A percentile compares a stretch with the other conserved stretches of the same genome.
phyloP scores from a whole-genome alignment of 2,113 vertebrate genomes.

The Puntigrus tetrazona region DNA sequence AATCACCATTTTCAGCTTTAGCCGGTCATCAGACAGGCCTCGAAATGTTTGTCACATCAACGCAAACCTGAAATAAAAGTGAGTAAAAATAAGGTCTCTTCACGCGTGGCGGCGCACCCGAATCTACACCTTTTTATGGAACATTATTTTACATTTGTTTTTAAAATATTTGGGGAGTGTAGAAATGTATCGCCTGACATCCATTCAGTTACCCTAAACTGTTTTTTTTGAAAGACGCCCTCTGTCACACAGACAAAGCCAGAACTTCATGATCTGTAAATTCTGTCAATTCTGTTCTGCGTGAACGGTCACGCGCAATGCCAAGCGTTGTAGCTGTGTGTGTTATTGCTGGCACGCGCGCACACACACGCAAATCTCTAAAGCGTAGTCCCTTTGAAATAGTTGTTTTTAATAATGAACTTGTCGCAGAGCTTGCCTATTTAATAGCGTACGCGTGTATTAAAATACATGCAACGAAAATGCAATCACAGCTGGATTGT shows the following conservation, averaged over 20 bases:
- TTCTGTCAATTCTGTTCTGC: conserved; percentile 51
- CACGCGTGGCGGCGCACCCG: not conserved
- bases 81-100: not conserved
- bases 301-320: conserved; percentile 25
- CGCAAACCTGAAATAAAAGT: not conserved
- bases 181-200: not conserved
- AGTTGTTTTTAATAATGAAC: not conserved
- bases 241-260: not conserved
- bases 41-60: not conserved
- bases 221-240: not conserved
- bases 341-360: not conserved
- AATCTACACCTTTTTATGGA: too few species aligned
- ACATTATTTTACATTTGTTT: not conserved
- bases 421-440: not conserved
- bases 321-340: conserved; percentile 2
- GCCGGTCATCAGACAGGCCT: not conserved
- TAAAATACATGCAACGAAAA: not conserved
- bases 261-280: conserved; percentile 37
- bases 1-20: not conserved
- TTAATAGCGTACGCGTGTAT: not conserved
- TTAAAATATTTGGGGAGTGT: not conserved
- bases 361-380: not conserved
- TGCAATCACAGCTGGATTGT: not conserved
- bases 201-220: not conserved
- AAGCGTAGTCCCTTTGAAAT: not conserved